Percentiles rank a stretch among this genome's conserved stretches.
Evolutionary conservation across 2,888 invertebrate species (phyloP).

Genomic region (Eupithecia dodoneata): DNA sequence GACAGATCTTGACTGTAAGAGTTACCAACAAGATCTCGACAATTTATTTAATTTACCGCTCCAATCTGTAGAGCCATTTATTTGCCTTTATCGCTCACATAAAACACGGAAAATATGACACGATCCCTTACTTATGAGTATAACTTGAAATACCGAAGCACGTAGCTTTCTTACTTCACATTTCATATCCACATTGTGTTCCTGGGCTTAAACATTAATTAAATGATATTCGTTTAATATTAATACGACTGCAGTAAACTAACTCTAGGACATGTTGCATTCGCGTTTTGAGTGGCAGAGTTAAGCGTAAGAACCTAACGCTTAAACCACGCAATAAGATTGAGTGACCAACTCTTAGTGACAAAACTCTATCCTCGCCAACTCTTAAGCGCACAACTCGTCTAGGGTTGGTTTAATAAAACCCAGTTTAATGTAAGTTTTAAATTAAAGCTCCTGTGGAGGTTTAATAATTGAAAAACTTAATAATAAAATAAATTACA

Average conservation of each 20-base stretch:
- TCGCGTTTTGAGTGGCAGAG: constrained; percentile 3
- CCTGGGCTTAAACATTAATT: constrained; percentile 69
- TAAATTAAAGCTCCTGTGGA: constrained; percentile 82
- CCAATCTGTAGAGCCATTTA: neutral
- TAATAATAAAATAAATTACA: constrained; percentile 67
- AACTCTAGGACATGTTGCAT: constrained; percentile 15
- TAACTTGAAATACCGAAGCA: neutral
- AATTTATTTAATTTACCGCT: neutral
- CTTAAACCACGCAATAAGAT: neutral
- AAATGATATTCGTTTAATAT: constrained; percentile 67
- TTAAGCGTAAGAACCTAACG: neutral
- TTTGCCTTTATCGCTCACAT: neutral
- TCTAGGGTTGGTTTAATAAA: constrained; percentile 51
- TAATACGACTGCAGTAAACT: constrained; percentile 76
- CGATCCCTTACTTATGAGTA: neutral
- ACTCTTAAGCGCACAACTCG: constrained; percentile 18
- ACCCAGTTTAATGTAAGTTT: constrained; percentile 81
- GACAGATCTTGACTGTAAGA: neutral
- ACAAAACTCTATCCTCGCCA: constrained; percentile 5
- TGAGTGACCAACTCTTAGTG: constrained; percentile 1
- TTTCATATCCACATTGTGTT: constrained; percentile 66
- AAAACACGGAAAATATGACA: neutral
- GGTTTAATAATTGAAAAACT: constrained; percentile 80
- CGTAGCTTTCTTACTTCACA: neutral
- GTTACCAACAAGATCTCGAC: too few species aligned